Percentiles rank a stretch among this genome's conserved stretches.
phyloP scores from a whole-genome alignment of 2,797 vertebrate genomes.

The Alauda arvensis region DNA sequence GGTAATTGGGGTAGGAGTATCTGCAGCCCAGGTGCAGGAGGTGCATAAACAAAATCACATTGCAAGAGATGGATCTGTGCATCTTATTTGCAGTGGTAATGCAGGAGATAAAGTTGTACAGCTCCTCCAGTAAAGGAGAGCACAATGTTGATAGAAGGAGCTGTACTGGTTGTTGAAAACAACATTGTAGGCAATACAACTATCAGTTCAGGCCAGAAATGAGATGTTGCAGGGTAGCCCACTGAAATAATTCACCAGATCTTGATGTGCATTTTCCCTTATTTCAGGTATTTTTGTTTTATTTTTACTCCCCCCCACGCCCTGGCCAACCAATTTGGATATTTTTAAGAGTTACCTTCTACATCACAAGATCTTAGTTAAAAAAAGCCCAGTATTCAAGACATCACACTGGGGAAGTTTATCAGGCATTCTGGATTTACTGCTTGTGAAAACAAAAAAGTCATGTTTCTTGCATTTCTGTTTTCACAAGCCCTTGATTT shows the following conservation, averaged over 20 bases:
- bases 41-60: neutral
- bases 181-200: neutral
- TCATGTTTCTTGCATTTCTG: neutral
- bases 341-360: neutral
- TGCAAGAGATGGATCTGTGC: neutral
- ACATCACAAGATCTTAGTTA: neutral
- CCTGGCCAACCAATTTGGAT: neutral
- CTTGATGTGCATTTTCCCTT: neutral
- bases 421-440: neutral
- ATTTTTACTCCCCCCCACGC: accelerated
- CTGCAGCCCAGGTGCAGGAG: neutral
- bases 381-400: neutral
- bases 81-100: neutral
- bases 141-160: neutral
- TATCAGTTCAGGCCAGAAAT: neutral
- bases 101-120: neutral
- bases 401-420: neutral
- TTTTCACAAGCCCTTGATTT: neutral
- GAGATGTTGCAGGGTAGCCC: neutral
- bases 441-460: neutral
- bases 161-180: neutral
- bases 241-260: neutral
- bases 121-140: neutral
- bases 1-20: neutral
- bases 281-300: neutral